Evolutionary conservation across 2,797 vertebrate genomes (phyloP), one percentile per base, ranked within the genome.

Genomic region (Hylomyscus alleni): DNA sequence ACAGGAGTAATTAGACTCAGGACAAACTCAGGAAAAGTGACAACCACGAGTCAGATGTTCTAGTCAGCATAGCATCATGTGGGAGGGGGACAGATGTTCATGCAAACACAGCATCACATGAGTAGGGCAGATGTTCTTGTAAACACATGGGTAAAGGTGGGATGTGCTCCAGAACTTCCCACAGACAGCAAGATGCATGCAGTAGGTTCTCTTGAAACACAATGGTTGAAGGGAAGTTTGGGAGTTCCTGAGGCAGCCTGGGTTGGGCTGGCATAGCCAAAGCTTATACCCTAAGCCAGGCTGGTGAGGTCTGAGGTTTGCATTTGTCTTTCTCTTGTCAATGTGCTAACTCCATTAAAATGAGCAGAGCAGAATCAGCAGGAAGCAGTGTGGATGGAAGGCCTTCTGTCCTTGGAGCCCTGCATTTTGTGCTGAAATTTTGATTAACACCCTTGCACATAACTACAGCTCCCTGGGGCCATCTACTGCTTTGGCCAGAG

Each of bases 61-160:
- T 9, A 8, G 26, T 24, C 22, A 1, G 6, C 7, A 1, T 6
- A 62, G 10, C 5, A 0, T 24, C 31, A 4, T 13, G 1, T 4
- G 3, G 37, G 19, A 13, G 2, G 2, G 72, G 50, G 1, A 31
- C 19, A 65, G 88, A 22, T 10, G 13, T 15, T 17, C 0, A 8
- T 11, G 26, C 20, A 40, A 2, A 5, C 3, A 1, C 9, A 54
- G 17, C 31, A 0, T 29, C 17, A 1, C 12, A 2, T 4, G 1
- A 31, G 58, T 20, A 17, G 4, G 3, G 19, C 8, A 50, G 72
- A 31, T 5, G 6, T 12, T 19, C 0, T 4, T 4, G 3, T 24
- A 37, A 1, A 15, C 7, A 1, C 11, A 40, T 1, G 0, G 40
- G 60, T 37, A 9, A 86, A 2, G 56, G 17, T 0, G 2, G 20